Base-by-base conservation (phyloP, 1,140 invertebrate genomes). In the Drosophila eugracilis region DNA sequence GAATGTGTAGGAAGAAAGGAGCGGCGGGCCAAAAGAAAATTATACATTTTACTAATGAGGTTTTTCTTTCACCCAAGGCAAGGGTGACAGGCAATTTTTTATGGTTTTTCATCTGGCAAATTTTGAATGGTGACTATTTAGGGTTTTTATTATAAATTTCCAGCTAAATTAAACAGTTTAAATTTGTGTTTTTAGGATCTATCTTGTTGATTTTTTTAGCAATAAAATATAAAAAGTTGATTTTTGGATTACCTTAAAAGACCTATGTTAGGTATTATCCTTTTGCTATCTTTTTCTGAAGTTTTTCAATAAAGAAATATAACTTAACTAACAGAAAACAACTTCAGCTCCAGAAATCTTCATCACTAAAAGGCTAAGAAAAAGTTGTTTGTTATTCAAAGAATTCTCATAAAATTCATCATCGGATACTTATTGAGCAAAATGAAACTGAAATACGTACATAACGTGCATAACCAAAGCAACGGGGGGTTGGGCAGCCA, bases 391-490 rank as follows among this genome's bases (percentile, higher is more conserved):
- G n/a, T n/a, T n/a, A n/a, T n/a, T n/a, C n/a, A n/a, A n/a, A n/a
- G n/a, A n/a, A n/a, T n/a, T n/a, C n/a, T n/a, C n/a, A n/a, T 54
- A 4, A 37, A 21, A 22, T 55, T 28, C 19, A 60, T 28, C 22
- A 15, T 28, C 22, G n/a, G 32, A 37, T 59, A 28, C 15, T 57
- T 57, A 10, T 22, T 30, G 14, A 1, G 19, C 14, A 30, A n/a
- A 41, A 41, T 60, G 17, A 39, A 39, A 39, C 30, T 17, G 15
- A 15, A 26, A 17, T n/a, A n/a, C n/a, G n/a, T n/a, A n/a, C n/a
- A n/a, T n/a, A n/a, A n/a, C n/a, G n/a, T n/a, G 30, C 6, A 54
- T 59, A 37, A 55, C 50, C 57, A 59, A 55, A 59, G 57, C 57
- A 60, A 37, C 57, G 9, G 30, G 12, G 3, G 30, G 12, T 4